phyloP scores from a whole-genome alignment of 2,888 invertebrate species.

The Oscheius onirici region DNA sequence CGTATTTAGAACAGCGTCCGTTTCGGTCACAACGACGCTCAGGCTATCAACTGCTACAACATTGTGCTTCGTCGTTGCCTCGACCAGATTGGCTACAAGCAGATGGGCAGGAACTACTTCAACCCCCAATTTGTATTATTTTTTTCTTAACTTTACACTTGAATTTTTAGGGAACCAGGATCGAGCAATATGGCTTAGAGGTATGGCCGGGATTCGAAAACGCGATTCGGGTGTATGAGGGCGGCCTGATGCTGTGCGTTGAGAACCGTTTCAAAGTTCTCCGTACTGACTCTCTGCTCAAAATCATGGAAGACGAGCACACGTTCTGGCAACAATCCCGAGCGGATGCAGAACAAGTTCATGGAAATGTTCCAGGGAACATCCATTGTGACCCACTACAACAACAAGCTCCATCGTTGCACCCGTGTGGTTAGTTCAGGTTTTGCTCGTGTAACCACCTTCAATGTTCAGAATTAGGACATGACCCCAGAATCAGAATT shows the following conservation, averaged over 20 bases:
- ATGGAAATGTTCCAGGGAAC: conserved; percentile 7
- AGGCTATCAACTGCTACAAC: conserved; percentile 67
- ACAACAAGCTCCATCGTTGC: conserved; percentile 86
- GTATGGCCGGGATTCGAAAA: conserved; percentile 73
- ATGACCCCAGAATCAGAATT: conserved; percentile 80
- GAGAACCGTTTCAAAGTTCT: conserved; percentile 87
- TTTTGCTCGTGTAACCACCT: too few species aligned
- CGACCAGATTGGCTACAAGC: conserved; percentile 61
- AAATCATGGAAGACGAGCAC: conserved; percentile 66
- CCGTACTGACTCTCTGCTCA: conserved; percentile 81
- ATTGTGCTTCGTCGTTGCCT: conserved; percentile 69
- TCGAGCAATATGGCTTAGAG: conserved; percentile 72
- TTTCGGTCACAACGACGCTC: conserved; percentile 62
- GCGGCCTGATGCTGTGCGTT: conserved; percentile 80
- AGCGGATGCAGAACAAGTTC: conserved; percentile 24
- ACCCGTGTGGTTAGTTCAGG: conserved; percentile 82
- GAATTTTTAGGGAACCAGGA: conserved; percentile 73
- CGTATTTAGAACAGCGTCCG: conserved; percentile 47
- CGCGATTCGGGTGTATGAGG: conserved; percentile 85
- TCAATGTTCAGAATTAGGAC: too few species aligned
- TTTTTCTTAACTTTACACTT: too few species aligned
- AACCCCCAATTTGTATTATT: conserved; percentile 44
- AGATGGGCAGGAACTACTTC: conserved; percentile 71
- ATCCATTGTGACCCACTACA: conserved; percentile 76
- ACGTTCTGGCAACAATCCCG: conserved; percentile 20